phyloP scores from a whole-genome alignment of 1,140 invertebrate species.

The Drosophila jambulina region DNA sequence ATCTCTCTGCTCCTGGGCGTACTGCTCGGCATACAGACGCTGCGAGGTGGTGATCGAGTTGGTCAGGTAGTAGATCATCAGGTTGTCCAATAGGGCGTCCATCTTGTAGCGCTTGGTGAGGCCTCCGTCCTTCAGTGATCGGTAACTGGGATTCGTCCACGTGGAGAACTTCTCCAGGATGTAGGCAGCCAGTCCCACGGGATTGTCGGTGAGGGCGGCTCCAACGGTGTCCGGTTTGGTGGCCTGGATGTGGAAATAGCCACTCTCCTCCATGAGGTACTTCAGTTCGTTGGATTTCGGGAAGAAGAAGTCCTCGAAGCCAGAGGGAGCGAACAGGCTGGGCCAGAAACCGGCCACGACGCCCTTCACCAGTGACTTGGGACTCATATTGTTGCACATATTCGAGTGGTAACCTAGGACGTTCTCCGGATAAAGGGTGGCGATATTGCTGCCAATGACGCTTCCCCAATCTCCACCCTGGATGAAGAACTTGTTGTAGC shows the following conservation, averaged over 20 bases:
- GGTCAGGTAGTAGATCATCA: conserved; percentile 95
- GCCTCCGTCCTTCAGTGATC: conserved; percentile 89
- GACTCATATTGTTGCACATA: conserved; percentile 86
- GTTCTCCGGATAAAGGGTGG: conserved; percentile 90
- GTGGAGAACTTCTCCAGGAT: conserved; percentile 94
- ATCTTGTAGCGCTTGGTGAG: conserved; percentile 87
- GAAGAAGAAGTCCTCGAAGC: conserved; percentile 87
- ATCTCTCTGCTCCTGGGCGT: conserved; percentile 80
- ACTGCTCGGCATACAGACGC: conserved; percentile 91
- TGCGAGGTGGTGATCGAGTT: conserved; percentile 91
- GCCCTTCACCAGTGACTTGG: conserved; percentile 58
- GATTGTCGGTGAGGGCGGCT: conserved; percentile 88
- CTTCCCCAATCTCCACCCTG: conserved; percentile 95
- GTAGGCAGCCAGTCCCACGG: conserved; percentile 92
- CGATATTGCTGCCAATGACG: conserved; percentile 87
- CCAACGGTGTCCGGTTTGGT: conserved; percentile 96
- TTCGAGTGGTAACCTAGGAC: conserved; percentile 88
- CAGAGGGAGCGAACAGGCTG: conserved; percentile 87
- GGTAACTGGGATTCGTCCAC: conserved; percentile 89
- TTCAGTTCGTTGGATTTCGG: conserved; percentile 87
- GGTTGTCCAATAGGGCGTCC: conserved; percentile 93
- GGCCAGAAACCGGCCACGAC: conserved; percentile 86
- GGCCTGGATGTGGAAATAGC: conserved; percentile 94
- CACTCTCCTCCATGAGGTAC: conserved; percentile 89
- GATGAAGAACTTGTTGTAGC: conserved; percentile 91